Conservation (phyloP, 1,140 invertebrate species). For the Bacillus rossius region DNA sequence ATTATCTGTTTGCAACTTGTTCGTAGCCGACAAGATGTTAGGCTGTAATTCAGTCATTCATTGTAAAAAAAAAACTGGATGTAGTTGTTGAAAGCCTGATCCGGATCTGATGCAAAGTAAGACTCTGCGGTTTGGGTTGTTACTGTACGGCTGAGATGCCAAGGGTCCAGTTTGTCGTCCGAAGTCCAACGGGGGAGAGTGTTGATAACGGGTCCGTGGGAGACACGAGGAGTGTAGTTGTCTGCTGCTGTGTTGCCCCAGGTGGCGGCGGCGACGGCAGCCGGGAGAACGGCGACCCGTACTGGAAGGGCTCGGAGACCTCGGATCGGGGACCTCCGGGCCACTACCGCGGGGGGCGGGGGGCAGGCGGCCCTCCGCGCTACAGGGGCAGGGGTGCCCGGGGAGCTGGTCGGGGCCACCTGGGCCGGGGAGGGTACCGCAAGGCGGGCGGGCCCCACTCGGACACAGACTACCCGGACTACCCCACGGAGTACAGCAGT, state of each 20-base stretch:
- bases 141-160: too few species aligned
- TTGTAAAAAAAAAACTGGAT: too few species aligned
- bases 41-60: too few species aligned
- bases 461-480: slow-evolving; percentile 46
- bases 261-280: slow-evolving; percentile 16
- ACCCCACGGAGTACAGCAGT: slow-evolving; percentile 40
- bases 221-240: too few species aligned
- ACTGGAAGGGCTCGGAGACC: slow-evolving; percentile 37
- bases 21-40: too few species aligned
- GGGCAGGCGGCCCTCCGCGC: slow-evolving; percentile 28
- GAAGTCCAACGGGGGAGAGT: too few species aligned
- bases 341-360: slow-evolving; percentile 30
- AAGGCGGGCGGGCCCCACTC: slow-evolving; percentile 28
- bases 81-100: too few species aligned
- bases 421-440: slow-evolving; percentile 20
- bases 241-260: neutral
- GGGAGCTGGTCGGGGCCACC: slow-evolving; percentile 23
- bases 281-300: slow-evolving; percentile 24
- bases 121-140: too few species aligned
- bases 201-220: too few species aligned
- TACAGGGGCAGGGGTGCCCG: slow-evolving; percentile 30
- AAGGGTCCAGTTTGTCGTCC: too few species aligned
- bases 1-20: too few species aligned
- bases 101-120: too few species aligned
- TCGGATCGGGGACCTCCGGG: slow-evolving; percentile 21